Evolutionary conservation across 2,797 vertebrate genomes (phyloP).

Genomic region (Rhyacichthys aspro): DNA sequence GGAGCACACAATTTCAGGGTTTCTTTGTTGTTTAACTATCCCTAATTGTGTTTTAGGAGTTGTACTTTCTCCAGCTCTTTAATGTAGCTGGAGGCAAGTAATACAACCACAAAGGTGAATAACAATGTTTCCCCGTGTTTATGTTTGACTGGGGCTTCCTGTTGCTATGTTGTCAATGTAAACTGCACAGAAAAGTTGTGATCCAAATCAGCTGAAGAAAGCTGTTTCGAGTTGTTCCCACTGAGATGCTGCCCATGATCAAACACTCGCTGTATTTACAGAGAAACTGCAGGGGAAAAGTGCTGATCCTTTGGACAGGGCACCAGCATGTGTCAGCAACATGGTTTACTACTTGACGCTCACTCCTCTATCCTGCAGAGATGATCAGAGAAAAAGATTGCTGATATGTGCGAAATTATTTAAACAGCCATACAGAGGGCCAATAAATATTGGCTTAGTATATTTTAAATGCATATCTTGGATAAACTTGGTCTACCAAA

Average conservation of each 20-base stretch:
- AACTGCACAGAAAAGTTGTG: slow-evolving; percentile 18
- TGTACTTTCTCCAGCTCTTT: slow-evolving; percentile 8
- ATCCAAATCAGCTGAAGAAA: slow-evolving; percentile 25
- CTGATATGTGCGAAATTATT: slow-evolving; percentile 6
- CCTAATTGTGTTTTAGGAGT: slow-evolving; percentile 17
- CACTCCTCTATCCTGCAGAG: slow-evolving; percentile 12
- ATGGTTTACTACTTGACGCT: slow-evolving; percentile 47
- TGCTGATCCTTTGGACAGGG: slow-evolving; percentile 46
- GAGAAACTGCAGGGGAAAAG: slow-evolving; percentile 47
- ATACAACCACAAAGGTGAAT: slow-evolving; percentile 7
- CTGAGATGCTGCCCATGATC: slow-evolving; percentile 31
- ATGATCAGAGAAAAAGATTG: slow-evolving; percentile 24
- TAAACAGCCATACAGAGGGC: slow-evolving; percentile 2
- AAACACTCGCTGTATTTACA: slow-evolving; percentile 56
- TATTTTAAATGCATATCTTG: background rate
- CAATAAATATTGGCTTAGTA: slow-evolving; percentile 3
- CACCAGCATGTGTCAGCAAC: slow-evolving; percentile 53
- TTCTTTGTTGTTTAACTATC: slow-evolving; percentile 20
- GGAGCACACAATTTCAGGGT: slow-evolving; percentile 33
- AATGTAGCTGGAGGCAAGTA: background rate
- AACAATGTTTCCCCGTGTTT: background rate
- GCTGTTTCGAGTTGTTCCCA: slow-evolving; percentile 22
- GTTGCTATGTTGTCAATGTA: slow-evolving; percentile 30
- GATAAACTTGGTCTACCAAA: slow-evolving; percentile 1
- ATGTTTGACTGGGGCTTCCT: slow-evolving; percentile 10